A percentile compares a stretch with the other conserved stretches of the same genome.
phyloP scores from a whole-genome alignment of 2,113 vertebrate species.

The Phylloscopus trochiloides region DNA sequence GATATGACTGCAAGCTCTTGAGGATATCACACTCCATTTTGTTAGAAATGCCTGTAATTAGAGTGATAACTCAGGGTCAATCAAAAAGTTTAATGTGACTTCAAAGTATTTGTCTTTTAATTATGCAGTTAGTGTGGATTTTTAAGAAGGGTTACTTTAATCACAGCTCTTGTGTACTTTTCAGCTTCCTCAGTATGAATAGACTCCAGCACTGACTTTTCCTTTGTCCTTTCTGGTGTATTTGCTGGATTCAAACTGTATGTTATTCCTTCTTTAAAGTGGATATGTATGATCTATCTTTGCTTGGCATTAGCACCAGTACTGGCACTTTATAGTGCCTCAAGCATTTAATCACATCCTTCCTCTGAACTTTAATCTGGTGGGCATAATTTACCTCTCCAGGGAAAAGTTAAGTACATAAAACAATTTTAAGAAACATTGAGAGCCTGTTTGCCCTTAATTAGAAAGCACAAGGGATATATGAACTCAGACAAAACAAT shows the following conservation, averaged over 20 bases:
- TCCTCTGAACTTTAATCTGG: conserved; percentile 46
- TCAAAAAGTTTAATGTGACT: neutral
- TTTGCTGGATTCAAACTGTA: neutral
- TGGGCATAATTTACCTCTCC: conserved; percentile 27
- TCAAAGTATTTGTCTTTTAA: neutral
- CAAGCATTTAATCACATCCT: conserved; percentile 35
- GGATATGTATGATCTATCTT: neutral
- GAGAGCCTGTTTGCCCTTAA: conserved; percentile 22
- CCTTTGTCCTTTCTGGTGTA: neutral
- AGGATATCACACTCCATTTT: neutral
- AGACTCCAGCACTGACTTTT: neutral
- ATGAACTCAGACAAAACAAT: neutral
- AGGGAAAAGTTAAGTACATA: conserved; percentile 37
- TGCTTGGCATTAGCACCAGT: neutral
- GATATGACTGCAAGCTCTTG: neutral
- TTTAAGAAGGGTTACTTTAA: neutral
- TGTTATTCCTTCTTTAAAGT: neutral
- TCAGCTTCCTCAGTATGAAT: neutral
- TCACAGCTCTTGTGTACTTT: neutral
- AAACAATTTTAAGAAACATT: conserved; percentile 14
- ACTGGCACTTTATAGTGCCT: neutral
- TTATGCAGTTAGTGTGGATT: neutral
- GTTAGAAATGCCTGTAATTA: neutral
- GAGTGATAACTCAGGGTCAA: neutral
- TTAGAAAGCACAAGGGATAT: conserved; percentile 10